A percentile compares a stretch with the other conserved stretches of the same genome.
Conservation (phyloP, 2,113 vertebrate species). For the Manacus vitellinus region DNA sequence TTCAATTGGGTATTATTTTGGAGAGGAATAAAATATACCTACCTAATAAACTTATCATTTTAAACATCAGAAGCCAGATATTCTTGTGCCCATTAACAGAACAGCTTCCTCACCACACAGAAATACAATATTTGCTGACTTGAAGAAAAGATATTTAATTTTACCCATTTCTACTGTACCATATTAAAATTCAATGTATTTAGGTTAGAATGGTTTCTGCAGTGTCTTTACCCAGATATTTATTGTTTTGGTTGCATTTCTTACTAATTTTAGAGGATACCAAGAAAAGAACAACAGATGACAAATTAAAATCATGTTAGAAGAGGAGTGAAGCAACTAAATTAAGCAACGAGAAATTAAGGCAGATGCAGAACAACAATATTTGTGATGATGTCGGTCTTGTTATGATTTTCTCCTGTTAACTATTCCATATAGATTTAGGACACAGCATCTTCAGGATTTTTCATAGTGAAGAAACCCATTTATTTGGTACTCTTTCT, state of each 20-base stretch:
- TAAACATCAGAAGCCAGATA: neutral
- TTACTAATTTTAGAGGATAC: neutral
- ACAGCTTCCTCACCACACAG: neutral
- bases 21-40: neutral
- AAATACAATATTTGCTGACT: neutral
- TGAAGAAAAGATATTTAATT: neutral
- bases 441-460: neutral
- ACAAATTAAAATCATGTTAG: neutral
- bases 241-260: neutral
- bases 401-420: neutral
- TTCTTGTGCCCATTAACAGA: neutral
- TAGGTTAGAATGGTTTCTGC: neutral
- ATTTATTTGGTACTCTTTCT: neutral
- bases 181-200: neutral
- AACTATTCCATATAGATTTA: neutral
- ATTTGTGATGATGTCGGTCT: neutral
- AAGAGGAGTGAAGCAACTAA: neutral
- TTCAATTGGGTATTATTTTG: neutral
- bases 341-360: neutral
- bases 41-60: neutral
- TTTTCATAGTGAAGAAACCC: neutral
- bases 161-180: neutral
- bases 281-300: neutral
- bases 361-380: neutral
- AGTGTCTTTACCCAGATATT: neutral